Conservation (phyloP, 2,797 vertebrate genomes). For the Malurus splendens region DNA sequence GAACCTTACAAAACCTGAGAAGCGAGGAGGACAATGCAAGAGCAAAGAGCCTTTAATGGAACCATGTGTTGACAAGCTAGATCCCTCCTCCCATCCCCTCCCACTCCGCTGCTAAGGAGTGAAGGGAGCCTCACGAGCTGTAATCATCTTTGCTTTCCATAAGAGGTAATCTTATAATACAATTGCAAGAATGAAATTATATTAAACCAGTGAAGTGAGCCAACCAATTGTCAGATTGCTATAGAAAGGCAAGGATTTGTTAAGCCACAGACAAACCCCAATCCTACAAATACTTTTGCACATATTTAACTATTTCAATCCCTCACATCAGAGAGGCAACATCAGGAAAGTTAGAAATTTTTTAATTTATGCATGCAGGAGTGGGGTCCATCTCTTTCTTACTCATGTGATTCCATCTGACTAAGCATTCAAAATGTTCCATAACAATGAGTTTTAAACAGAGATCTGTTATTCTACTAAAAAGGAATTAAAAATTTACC, state of each 20-base stretch:
- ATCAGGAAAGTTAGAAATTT: neutral
- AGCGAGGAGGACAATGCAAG: neutral
- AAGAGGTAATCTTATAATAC: neutral
- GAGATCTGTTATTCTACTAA: neutral
- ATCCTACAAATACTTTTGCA: neutral
- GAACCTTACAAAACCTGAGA: neutral
- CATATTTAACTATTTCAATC: neutral
- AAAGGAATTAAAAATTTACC: constrained; percentile 39
- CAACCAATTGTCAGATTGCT: neutral
- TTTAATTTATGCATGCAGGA: neutral
- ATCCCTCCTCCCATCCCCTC: neutral
- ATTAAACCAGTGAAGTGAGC: constrained; percentile 32
- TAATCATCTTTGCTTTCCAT: neutral
- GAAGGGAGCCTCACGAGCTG: neutral
- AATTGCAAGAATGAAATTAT: neutral
- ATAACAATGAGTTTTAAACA: constrained; percentile 29
- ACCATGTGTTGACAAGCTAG: neutral
- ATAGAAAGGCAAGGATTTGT: neutral
- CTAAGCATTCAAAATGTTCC: neutral
- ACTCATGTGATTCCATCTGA: neutral
- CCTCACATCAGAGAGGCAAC: neutral
- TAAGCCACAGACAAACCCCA: neutral
- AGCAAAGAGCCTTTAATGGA: neutral
- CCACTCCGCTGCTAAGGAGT: neutral
- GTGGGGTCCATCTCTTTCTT: neutral